Base-by-base conservation (phyloP, 2,113 vertebrate species). In the Dipodomys spectabilis region DNA sequence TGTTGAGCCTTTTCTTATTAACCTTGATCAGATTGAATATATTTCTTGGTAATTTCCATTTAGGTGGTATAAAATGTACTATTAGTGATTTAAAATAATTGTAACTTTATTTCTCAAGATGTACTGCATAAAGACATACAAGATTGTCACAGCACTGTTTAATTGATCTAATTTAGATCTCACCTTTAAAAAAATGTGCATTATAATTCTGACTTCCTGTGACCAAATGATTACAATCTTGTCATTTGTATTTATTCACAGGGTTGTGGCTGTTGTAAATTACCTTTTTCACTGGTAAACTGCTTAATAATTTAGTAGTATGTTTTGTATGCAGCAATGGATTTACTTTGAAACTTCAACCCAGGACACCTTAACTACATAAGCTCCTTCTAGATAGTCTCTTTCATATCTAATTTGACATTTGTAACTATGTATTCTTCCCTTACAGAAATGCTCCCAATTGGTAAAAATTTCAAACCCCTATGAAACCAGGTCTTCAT, bases 81-180 rank as follows among this genome's bases (percentile, higher is more conserved):
- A 92, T 80, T 0, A 78, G 91, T 96, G 88, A 95, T 97, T 95
- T 91, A 96, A 97, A 97, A 97, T 95, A 97, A 97, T 96, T 96
- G 93, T 95, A 97, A 95, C 94, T 86, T 95, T 93, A 96, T 97
- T 96, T 97, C 89, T 95, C 90, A 71, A 90, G 94, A 97, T 94
- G 94, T 44, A 92, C 30, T 86, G 83, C 73, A 96, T 95, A 86
- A 90, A 79, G 30, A 87, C 67, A 93, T 88, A 92, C 95, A 96
- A 98, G 97, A 97, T 96, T 98, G 97, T 90, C 81, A 94, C 22
- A 88, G 93, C 72, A 97, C 95, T 98, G 92, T 98, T 98, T 98
- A 98, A 98, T 98, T 98, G 97, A 97, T 97, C 78, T 94, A 96
- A 96, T 96, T 96, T 95, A 95, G 77, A 96, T 86, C 95, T 96